A percentile compares a stretch with the other conserved stretches of the same genome.
These are phyloP conservation scores for Pardalotus punctatus DNA, from an alignment of 2,113 vertebrate genomes.

Conservation along the genomic window DNA sequence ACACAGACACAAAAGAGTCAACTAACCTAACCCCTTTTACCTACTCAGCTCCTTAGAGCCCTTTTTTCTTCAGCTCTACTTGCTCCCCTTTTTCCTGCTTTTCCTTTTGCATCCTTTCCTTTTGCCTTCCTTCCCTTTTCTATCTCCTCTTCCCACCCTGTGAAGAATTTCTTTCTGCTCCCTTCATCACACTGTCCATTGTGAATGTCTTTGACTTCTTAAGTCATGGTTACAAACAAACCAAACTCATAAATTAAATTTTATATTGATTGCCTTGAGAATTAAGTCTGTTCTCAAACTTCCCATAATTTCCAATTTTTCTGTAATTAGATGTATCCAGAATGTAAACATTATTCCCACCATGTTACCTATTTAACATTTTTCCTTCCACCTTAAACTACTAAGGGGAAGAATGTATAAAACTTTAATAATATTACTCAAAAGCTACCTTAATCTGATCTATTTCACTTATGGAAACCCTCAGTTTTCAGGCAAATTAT, in stretches of 20 bases:
- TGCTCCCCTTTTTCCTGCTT: not conserved
- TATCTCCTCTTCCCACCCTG: not conserved
- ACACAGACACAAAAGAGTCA: not conserved
- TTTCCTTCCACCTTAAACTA: constrained; percentile 6
- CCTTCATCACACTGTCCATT: not conserved
- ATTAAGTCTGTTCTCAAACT: constrained; percentile 10
- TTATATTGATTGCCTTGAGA: not conserved
- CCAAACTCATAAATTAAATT: constrained; percentile 31
- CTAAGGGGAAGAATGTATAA: not conserved
- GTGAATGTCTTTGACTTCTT: not conserved
- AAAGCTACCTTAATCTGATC: not conserved
- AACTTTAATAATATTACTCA: constrained; percentile 28
- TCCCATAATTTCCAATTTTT: constrained; percentile 27
- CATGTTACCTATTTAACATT: not conserved
- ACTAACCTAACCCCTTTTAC: not conserved
- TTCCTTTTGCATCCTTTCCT: not conserved
- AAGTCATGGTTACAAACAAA: not conserved
- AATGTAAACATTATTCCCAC: constrained; percentile 24
- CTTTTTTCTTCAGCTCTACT: not conserved
- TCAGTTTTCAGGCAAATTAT: not conserved
- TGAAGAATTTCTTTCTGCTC: not conserved
- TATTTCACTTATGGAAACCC: not conserved
- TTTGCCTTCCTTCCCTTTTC: not conserved
- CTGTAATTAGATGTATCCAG: constrained; percentile 16
- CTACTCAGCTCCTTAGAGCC: not conserved